Conservation (phyloP, 2,113 vertebrate species). For the Xiphophorus couchianus region DNA sequence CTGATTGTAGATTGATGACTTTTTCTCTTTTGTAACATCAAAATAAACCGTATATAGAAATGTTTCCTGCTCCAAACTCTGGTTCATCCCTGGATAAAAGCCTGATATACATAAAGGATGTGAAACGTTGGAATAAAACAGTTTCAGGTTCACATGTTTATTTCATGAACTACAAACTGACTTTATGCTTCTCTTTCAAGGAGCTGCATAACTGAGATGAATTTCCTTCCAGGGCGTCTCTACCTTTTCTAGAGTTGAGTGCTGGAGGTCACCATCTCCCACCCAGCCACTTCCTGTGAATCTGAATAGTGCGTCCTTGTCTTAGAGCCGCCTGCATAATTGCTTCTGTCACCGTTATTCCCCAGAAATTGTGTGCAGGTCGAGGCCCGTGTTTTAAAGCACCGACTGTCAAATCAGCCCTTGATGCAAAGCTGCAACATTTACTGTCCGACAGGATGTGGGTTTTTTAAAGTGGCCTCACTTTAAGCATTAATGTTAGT, state of each 20-base stretch:
- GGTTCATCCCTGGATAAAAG: no score
- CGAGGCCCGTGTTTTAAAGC: no score
- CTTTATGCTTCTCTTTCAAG: background rate
- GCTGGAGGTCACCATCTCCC: slow-evolving; percentile 9
- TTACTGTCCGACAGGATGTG: background rate
- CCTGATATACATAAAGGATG: no score
- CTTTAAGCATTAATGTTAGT: background rate
- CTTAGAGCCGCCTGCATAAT: background rate
- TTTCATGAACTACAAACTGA: background rate
- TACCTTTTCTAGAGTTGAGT: background rate
- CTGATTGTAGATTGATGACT: no score
- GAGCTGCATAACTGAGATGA: background rate
- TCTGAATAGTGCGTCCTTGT: slow-evolving; percentile 8
- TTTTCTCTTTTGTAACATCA: no score
- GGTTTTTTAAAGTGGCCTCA: background rate
- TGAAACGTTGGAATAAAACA: no score
- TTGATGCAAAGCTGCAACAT: background rate
- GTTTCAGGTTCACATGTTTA: background rate
- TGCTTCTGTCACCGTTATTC: background rate
- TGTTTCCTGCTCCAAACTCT: no score
- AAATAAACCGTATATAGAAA: no score
- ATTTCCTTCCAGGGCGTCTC: background rate
- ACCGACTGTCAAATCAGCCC: background rate
- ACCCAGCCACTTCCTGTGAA: background rate
- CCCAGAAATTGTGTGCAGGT: background rate